Evolutionary conservation across 2,888 invertebrate species (phyloP), one percentile per base, ranked within the genome.

Genomic region (Gibbula magus): DNA sequence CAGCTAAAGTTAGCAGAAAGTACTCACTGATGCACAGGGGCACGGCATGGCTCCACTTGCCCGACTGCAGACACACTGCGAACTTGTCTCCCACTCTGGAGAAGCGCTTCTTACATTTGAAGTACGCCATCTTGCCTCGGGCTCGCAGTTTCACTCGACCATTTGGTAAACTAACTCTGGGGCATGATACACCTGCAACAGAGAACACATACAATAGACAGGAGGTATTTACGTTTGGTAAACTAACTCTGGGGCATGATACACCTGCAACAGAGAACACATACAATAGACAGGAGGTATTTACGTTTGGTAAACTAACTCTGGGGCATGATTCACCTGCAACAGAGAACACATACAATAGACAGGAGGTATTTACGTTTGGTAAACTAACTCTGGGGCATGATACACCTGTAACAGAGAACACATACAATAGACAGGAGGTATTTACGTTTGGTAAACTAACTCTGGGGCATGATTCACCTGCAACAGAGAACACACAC

Each of bases 21-120:
- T 39, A 79, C 83, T 78, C 45, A 84, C 84, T 77, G 2, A 84
- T 82, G 77, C 84, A 84, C 5, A 79, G 61, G 10, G 84, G 84
- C 0, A 79, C 39, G 13, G 75, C 79, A 7, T 82, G 82, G 25
- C 81, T 84, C 84, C 84, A 84, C 18, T 67, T 76, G 0, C 80
- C 79, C 10, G 54, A 22, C 1, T 78, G 53, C 35, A 82, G 61
- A 25, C 84, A 84, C 2, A 84, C 81, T 10, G 84, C 82, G 76
- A 82, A 77, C 75, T 78, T 81, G 25, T 76, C 77, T 25, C 84
- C 84, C 0, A 82, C 77, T 22, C 75, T 77, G 45, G 81, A 77
- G 67, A 79, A 84, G 13, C 53, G 73, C 52, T 79, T 78, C 77
- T 45, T 79, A 56, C 84, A 84, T 5, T 77, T 75, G 77, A 82